Evolutionary conservation across 2,888 invertebrate genomes (phyloP).

Genomic region (Ochropleura leucogaster): DNA sequence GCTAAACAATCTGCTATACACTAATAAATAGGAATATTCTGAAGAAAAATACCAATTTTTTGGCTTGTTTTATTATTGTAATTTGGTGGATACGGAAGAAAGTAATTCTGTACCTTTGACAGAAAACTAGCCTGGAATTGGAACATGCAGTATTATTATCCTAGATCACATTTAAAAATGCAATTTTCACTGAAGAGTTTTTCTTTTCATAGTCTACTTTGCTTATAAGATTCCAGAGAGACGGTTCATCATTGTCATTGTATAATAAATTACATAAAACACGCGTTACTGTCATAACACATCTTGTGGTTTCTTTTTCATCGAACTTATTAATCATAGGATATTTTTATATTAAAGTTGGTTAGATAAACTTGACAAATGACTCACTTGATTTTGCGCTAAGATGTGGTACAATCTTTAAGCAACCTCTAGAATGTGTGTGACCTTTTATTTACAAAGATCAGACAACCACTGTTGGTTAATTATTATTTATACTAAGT

Average conservation of each 20-base stretch:
- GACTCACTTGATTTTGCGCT: conserved; percentile 26
- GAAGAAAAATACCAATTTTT: background rate
- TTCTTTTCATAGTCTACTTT: background rate
- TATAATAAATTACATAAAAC: conserved; percentile 42
- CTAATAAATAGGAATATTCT: background rate
- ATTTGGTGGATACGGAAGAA: background rate
- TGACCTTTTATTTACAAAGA: conserved; percentile 13
- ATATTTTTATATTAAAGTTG: conserved; percentile 38
- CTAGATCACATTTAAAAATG: background rate
- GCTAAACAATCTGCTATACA: background rate
- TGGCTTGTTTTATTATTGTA: background rate
- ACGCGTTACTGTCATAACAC: conserved; percentile 37
- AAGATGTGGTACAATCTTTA: background rate
- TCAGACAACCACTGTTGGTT: conserved; percentile 2
- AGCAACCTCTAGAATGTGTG: background rate
- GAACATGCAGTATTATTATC: background rate
- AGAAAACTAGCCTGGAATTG: background rate
- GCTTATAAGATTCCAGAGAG: conserved; percentile 21
- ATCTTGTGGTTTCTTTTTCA: conserved; percentile 60
- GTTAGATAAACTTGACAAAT: conserved; percentile 37
- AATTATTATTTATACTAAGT: conserved; percentile 6
- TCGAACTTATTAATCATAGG: conserved; percentile 41
- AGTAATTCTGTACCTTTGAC: background rate
- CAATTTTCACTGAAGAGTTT: background rate
- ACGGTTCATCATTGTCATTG: conserved; percentile 29